Percentiles rank a stretch among this genome's conserved stretches.
phyloP scores from a whole-genome alignment of 2,797 vertebrate genomes.

The Pangasius mekongensis region DNA sequence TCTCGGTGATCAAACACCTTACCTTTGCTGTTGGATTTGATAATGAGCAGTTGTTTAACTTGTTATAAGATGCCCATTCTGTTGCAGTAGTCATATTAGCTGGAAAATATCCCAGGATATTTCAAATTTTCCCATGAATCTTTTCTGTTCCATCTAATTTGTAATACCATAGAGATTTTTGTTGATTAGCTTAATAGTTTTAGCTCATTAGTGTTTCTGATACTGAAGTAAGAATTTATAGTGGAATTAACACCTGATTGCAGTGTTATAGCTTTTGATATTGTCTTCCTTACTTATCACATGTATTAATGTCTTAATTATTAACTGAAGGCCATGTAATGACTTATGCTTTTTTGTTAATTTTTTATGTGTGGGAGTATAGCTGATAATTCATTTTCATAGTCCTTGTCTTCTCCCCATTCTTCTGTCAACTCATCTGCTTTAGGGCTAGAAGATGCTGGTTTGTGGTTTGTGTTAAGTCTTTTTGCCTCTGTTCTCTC shows the following conservation, averaged over 20 bases:
- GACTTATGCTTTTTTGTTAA: not conserved
- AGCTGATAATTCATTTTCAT: conserved; percentile 18
- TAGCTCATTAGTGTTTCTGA: not conserved
- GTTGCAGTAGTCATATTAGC: not conserved
- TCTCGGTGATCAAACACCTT: not conserved
- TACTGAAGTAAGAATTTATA: not conserved
- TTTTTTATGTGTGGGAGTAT: not conserved
- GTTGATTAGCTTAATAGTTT: not conserved
- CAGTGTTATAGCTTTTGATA: not conserved
- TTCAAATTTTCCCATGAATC: not conserved
- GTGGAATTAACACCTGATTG: conserved; percentile 12
- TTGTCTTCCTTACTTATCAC: not conserved
- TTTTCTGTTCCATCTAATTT: not conserved
- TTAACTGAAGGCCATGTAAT: not conserved
- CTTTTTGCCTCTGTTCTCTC: conserved; percentile 32
- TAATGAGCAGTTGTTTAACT: not conserved
- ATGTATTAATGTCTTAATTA: conserved; percentile 13
- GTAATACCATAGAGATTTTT: not conserved
- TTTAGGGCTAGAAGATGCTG: conserved; percentile 30
- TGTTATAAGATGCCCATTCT: not conserved
- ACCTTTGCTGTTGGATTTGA: not conserved
- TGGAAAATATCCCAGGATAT: not conserved
- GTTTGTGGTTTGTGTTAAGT: conserved; percentile 1
- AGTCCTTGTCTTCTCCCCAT: not conserved
- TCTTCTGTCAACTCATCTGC: not conserved